Base-by-base conservation (phyloP, 2,797 vertebrate genomes). In the Margarornis squamiger region DNA sequence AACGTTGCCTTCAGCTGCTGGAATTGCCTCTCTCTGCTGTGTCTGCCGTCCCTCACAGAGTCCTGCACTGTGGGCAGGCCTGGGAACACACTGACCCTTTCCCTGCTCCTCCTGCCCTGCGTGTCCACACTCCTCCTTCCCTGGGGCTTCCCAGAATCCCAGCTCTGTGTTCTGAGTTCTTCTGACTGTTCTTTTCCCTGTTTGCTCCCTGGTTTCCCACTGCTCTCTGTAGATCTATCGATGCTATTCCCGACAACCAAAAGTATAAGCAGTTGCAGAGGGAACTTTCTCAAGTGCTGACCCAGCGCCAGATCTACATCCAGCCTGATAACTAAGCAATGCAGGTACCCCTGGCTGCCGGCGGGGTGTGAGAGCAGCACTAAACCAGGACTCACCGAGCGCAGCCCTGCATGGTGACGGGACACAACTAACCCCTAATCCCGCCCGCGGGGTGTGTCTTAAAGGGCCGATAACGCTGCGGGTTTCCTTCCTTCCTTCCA, bases 241-340 rank as follows among this genome's bases (percentile, higher is more conserved):
- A 99, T 61, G 99, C 99, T 98, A 98, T 99, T 97, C 99, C 99
- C 13, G 99, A 99, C 99, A 99, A 99, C 98, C 98, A 99, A 98
- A 99, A 99, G 98, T 99, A 99, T 98, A 98, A 99, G 97, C 99
- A 99, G 99, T 98, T 99, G 98, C 99, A 99, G 98, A 98, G 98
- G 98, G 99, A 99, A 97, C 99, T 99, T 97, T 99, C 99, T 96
- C 99, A 99, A 98, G 99, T 99, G 97, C 98, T 99, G 98, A 99
- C 99, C 97, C 99, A 99, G 98, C 99, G 99, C 97, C 99, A 99
- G 99, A 99, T 99, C 99, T 99, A 99, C 99, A 99, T 99, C 98
- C 99, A 98, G 98, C 98, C 98, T 88, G 98, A 98, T 98, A 98
- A 99, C 96, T 99, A 99, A 99, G 96, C 94, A 97, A 98, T 97